Percentiles rank a stretch among this genome's conserved stretches.
phyloP scores from a whole-genome alignment of 2,797 vertebrate species.

The Sebastes vulpes region DNA sequence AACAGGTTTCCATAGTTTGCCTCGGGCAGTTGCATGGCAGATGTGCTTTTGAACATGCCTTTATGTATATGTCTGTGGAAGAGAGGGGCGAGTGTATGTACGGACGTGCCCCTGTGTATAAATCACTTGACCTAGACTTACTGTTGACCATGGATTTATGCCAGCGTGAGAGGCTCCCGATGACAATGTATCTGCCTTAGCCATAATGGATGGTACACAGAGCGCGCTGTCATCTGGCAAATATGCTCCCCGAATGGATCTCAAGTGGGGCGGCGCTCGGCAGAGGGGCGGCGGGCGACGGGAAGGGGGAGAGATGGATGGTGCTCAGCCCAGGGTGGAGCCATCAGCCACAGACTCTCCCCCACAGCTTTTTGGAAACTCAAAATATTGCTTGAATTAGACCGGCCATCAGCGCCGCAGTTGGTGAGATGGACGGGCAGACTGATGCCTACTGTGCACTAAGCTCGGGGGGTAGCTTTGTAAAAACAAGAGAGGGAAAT shows the following conservation, averaged over 20 bases:
- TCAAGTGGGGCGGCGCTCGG: slow-evolving; percentile 69
- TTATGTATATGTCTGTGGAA: slow-evolving; percentile 41
- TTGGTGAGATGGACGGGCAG: slow-evolving; percentile 46
- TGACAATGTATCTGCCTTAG: slow-evolving; percentile 76
- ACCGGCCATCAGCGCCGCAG: slow-evolving; percentile 50
- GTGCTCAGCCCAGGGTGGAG: slow-evolving; percentile 79
- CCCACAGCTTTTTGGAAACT: slow-evolving; percentile 56
- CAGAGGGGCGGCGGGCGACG: slow-evolving; percentile 48
- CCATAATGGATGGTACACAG: slow-evolving; percentile 80
- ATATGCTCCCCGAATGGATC: slow-evolving; percentile 75
- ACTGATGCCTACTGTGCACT: slow-evolving; percentile 58
- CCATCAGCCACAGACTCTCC: slow-evolving; percentile 70
- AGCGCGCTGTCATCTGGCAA: slow-evolving; percentile 75
- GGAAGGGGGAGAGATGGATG: slow-evolving; percentile 77
- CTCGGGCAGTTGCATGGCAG: slow-evolving; percentile 42
- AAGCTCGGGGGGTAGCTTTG: slow-evolving; percentile 35
- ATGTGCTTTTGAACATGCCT: slow-evolving; percentile 57
- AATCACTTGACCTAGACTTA: slow-evolving; percentile 85
- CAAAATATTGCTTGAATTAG: slow-evolving; percentile 57
- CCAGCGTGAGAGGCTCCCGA: slow-evolving; percentile 70
- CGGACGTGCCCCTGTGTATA: slow-evolving; percentile 70
- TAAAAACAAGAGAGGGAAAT: slow-evolving; percentile 62
- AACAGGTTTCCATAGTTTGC: slow-evolving; percentile 70
- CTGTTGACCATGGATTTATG: slow-evolving; percentile 76
- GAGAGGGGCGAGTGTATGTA: slow-evolving; percentile 41